Conservation (phyloP, 2,113 vertebrate genomes). For the Mirza zaza region DNA sequence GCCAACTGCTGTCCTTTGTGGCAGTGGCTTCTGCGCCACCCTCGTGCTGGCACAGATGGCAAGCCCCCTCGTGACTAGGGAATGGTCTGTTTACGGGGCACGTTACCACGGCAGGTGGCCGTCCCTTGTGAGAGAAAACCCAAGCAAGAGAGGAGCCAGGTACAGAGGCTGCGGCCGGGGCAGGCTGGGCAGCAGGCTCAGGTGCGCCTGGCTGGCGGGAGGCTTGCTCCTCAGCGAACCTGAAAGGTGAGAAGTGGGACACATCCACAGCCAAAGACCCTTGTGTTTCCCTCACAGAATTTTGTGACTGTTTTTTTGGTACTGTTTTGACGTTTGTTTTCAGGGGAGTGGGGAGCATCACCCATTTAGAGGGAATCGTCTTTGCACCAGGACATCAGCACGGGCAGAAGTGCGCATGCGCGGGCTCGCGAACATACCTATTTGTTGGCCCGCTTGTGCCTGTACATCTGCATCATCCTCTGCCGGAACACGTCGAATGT, state of each 20-base stretch:
- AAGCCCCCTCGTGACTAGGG: neutral
- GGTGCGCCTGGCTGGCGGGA: neutral
- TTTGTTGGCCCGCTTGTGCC: constrained; percentile 85
- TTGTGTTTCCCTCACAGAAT: neutral
- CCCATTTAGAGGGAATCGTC: neutral
- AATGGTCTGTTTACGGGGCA: neutral
- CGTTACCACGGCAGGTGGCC: neutral
- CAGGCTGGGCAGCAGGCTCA: too few relatives aligned
- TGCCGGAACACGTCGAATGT: constrained; percentile 88
- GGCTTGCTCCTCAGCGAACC: constrained; percentile 58
- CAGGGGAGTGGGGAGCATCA: neutral
- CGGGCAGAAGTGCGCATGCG: constrained; percentile 11
- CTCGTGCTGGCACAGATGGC: neutral
- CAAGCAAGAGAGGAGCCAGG: neutral
- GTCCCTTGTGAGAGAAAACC: neutral
- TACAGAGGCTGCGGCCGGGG: neutral
- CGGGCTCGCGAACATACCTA: constrained; percentile 80
- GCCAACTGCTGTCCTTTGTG: neutral
- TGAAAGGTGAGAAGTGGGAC: constrained; percentile 62
- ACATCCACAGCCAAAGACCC: constrained; percentile 25
- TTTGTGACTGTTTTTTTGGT: neutral
- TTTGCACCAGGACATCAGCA: neutral
- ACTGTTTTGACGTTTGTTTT: neutral
- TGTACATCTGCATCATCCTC: constrained; percentile 90
- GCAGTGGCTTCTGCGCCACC: neutral